Evolutionary conservation across 92 coral and sea anemone species (phyloP).

Genomic region (Phenganax marumi): DNA sequence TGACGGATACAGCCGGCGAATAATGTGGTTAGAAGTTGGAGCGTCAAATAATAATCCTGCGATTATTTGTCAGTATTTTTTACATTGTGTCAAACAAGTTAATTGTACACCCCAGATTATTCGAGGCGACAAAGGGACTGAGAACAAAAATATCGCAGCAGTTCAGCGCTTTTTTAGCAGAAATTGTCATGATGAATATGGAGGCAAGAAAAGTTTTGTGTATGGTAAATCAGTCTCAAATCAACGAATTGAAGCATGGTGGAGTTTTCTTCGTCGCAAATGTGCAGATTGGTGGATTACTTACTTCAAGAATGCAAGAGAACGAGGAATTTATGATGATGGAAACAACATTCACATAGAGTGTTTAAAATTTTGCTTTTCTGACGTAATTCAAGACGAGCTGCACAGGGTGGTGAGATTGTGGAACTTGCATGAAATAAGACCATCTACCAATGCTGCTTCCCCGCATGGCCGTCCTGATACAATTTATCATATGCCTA

Average conservation of each 20-base stretch:
- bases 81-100: not conserved
- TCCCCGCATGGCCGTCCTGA: not conserved
- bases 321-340: not conserved
- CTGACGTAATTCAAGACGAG: not conserved
- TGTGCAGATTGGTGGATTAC: not conserved
- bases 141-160: not conserved
- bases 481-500: not conserved
- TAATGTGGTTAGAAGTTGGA: not conserved
- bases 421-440: not conserved
- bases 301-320: not conserved
- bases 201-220: not conserved
- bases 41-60: not conserved
- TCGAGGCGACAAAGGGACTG: not conserved
- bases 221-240: no score
- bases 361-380: not conserved
- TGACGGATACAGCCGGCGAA: conserved; percentile 5
- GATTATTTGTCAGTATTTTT: not conserved
- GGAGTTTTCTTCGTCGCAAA: conserved; percentile 7
- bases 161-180: not conserved
- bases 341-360: not conserved
- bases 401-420: not conserved
- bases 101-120: not conserved
- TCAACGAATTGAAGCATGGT: not conserved
- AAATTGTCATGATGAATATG: not conserved
- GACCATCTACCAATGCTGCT: not conserved